Base-by-base conservation (phyloP, 2,797 vertebrate species). In the Megaceryle alcyon region DNA sequence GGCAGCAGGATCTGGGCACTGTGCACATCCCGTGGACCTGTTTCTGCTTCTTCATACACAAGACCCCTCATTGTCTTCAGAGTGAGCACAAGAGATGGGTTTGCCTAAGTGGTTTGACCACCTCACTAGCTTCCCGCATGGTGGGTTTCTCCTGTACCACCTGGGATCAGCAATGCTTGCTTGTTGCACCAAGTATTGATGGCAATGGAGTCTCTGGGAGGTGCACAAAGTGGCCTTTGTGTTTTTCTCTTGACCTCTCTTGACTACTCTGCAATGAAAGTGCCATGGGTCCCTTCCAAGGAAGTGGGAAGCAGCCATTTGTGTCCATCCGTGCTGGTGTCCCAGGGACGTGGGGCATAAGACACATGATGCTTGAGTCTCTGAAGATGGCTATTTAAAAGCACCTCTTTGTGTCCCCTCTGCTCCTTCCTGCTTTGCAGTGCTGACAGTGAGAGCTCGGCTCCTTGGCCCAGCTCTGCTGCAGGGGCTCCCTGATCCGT, bases 401-500 rank as follows among this genome's bases (percentile, higher is more conserved):
- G 56, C 77, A 93, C 51, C 7, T 4, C 59, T 33, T 12, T 17
- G 28, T 76, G 83, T 49, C 68, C 46, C 39, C 25, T 88, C 56
- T 41, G 46, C 46, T 71, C 60, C 37, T 13, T 18, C 65, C 17
- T 12, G 31, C 80, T 93, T 82, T 94, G 71, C 92, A 90, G 92
- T 0, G 1, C 92, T 87, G 96, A 43, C 48, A 83, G 82, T 12
- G 22, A 43, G 71, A 85, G 86, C 77, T 86, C 31, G 5, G 78
- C 56, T 87, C 89, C 96, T 90, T 60, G 80, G 94, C 90, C 96
- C 69, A 69, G 91, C 10, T 59, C 82, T 92, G 90, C 93, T 95
- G 87, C 92, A 96, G 96, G 95, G 85, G 75, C 94, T 97, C 79
- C 84, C 75, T 96, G 93, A 91, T 90, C 94, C 61, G 72, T 85